Evolutionary conservation across 64 coral and sea anemone genomes (phyloP), one percentile per base, ranked within the genome.

Genomic region (Pocillopora verrucosa): DNA sequence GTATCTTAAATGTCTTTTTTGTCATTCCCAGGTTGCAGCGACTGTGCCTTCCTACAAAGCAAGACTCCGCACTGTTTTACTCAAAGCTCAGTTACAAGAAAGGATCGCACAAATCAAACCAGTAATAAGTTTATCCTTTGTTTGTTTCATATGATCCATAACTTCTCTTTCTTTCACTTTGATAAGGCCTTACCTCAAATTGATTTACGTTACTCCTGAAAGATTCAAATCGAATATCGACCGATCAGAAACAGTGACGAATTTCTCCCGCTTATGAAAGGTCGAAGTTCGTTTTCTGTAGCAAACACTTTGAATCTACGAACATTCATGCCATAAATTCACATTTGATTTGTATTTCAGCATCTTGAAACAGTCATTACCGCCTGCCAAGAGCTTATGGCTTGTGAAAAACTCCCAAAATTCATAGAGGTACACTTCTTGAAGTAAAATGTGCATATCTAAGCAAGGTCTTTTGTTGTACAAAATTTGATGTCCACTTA

Each of bases 381-480:
- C 16, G 82, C 82, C 0, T 72, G 82, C 22, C 64, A 85, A 14
- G 82, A 85, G n/a, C 82, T 85, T 38, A 56, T 85, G 14, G n/a
- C 82, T 10, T 72, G 64, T 57, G 82, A 85, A 72, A 85, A 85
- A n/a, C 82, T 85, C 38, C 19, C 82, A 45, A 85, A 36, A 26
- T 85, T 85, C 56, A 72, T 85, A 51, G 82, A 85, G 82, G 82
- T 85, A 85, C 11, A 20, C n/a, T n/a, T n/a, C n/a, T n/a, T n/a
- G n/a, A n/a, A 24, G 10, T 10, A 70, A 70, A n/a, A 3, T 67
- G 64, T 20, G 13, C 16, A 16, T 20, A 22, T 67, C 64, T 67
- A n/a, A 20, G 16, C 64, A 51, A 51, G 1, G 16, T 19, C 14
- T 9, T 19, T 20, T 67, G 22, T 67, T 67, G 16, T 6, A 19